A percentile compares a stretch with the other conserved stretches of the same genome.
Evolutionary conservation across 2,797 vertebrate genomes (phyloP).

Genomic region (Syngnathus rostellatus): DNA sequence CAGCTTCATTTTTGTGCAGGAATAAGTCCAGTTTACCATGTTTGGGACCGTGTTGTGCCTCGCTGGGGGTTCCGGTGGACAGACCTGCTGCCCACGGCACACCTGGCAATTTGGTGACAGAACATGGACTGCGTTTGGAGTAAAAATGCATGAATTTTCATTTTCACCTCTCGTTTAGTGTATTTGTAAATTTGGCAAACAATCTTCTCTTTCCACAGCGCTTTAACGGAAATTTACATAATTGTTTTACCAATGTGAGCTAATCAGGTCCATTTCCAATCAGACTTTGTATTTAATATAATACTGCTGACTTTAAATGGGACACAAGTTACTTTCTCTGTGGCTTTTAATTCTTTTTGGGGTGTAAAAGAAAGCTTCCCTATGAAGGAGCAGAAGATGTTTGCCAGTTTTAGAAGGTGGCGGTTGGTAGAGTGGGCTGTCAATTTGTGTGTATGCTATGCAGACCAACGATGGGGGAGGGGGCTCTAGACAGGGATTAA

Average conservation of each 20-base stretch:
- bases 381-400: constrained; percentile 35
- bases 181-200: no score
- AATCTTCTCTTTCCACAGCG: no score
- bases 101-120: no score
- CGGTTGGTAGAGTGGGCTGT: constrained; percentile 57
- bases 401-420: constrained; percentile 34
- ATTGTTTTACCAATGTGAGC: constrained; percentile 7
- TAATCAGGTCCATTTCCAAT: constrained; percentile 63
- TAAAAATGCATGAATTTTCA: no score
- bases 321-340: constrained; percentile 20
- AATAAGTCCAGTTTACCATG: no score
- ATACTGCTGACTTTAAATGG: constrained; percentile 44
- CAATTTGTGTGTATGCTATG: constrained; percentile 53
- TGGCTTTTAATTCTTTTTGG: constrained; percentile 21
- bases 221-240: neutral
- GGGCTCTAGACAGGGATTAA: constrained; percentile 60
- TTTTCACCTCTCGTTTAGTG: no score
- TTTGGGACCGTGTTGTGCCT: no score
- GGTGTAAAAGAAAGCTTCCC: constrained; percentile 31
- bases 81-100: no score
- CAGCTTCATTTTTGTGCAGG: no score
- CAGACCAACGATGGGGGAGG: constrained; percentile 16
- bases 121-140: no score
- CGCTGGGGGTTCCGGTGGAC: no score
- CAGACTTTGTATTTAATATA: constrained; percentile 25